Evolutionary conservation across 1,140 invertebrate species (phyloP).

Genomic region (Mizuhopecten yessoensis): DNA sequence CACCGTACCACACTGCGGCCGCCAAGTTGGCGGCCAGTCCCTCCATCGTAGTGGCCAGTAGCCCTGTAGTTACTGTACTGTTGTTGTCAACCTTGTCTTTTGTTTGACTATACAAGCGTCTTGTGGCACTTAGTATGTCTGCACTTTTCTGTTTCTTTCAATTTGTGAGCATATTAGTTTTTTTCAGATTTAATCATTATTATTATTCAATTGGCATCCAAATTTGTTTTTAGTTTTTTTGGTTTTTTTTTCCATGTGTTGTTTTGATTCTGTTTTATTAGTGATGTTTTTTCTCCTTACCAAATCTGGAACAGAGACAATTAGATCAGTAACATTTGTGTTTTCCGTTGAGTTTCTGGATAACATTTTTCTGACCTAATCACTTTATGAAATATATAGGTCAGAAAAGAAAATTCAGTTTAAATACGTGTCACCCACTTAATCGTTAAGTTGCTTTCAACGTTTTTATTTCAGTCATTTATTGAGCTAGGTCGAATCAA

Average conservation of each 20-base stretch:
- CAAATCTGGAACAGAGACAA: constrained; percentile 56
- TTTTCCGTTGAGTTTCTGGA: constrained; percentile 49
- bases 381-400: neutral
- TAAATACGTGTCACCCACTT: constrained; percentile 44
- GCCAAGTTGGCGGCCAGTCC: neutral
- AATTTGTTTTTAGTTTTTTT: constrained; percentile 42
- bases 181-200: neutral
- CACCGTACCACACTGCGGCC: neutral
- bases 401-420: constrained; percentile 9
- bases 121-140: constrained; percentile 10
- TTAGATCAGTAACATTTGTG: constrained; percentile 24
- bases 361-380: constrained; percentile 47
- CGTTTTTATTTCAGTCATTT: constrained; percentile 94
- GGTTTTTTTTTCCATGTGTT: constrained; percentile 54
- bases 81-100: neutral
- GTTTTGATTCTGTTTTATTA: constrained; percentile 52
- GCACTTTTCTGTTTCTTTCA: neutral
- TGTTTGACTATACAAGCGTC: constrained; percentile 29
- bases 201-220: neutral
- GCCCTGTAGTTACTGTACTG: neutral
- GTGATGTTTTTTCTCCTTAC: constrained; percentile 59
- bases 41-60: constrained; percentile 24
- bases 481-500: constrained; percentile 99
- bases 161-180: constrained; percentile 41
- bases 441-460: constrained; percentile 78